Evolutionary conservation across 2,888 invertebrate species (phyloP).

Genomic region (Trachelus tabidus): DNA sequence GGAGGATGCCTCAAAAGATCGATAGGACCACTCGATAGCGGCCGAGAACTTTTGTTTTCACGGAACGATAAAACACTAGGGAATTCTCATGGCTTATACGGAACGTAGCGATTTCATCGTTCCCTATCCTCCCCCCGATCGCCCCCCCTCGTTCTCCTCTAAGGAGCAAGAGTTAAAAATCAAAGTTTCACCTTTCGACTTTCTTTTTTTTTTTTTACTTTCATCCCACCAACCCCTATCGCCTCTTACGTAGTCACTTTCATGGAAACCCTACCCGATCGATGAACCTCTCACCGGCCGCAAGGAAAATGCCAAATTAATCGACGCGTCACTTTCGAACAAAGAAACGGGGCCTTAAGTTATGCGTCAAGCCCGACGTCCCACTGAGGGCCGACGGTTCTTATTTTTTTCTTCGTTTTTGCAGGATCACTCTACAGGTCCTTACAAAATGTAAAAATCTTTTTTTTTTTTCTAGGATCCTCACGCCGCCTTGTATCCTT

Average conservation of each 20-base stretch:
- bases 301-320: constrained; percentile 12
- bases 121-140: not conserved
- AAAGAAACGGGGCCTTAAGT: constrained; percentile 21
- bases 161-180: no score
- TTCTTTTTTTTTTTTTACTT: not conserved
- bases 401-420: constrained; percentile 26
- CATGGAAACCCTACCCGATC: not conserved
- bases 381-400: constrained; percentile 38
- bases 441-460: no score
- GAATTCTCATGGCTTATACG: constrained; percentile 28
- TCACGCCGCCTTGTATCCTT: not conserved
- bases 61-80: constrained; percentile 39
- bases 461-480: no score
- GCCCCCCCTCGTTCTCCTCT: not conserved
- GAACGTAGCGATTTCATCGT: not conserved
- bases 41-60: constrained; percentile 45
- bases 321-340: constrained; percentile 31
- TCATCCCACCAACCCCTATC: not conserved
- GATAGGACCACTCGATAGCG: constrained; percentile 38
- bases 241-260: not conserved
- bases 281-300: constrained; percentile 3
- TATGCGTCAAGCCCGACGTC: constrained; percentile 38
- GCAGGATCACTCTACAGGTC: constrained; percentile 46
- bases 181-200: constrained; percentile 1
- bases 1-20: constrained; percentile 32